These are phyloP conservation scores for Diorhabda sublineata DNA, from an alignment of 1,140 invertebrate species.

Conservation along the genomic window DNA sequence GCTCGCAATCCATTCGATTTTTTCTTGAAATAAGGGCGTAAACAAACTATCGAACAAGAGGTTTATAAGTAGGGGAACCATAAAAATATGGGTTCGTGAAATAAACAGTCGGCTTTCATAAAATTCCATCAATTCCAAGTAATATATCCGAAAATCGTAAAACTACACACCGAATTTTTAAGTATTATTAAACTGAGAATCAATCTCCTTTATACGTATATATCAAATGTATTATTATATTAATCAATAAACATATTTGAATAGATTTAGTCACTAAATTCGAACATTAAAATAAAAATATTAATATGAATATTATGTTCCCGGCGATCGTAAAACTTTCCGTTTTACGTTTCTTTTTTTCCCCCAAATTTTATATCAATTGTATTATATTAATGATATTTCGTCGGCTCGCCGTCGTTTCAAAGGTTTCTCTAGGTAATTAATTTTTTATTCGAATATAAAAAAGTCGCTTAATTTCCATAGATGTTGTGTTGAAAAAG, in stretches of 20 bases:
- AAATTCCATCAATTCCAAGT: no score
- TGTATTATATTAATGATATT: conserved; percentile 12
- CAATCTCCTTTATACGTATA: no score
- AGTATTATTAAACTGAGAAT: no score
- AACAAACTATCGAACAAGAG: no score
- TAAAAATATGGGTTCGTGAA: no score
- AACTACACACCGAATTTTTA: no score
- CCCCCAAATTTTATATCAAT: conserved; percentile 5
- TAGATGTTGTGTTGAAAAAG: background rate
- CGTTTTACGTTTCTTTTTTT: background rate
- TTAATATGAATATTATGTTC: conserved; percentile 9
- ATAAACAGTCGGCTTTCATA: no score
- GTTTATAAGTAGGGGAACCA: no score
- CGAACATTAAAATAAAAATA: conserved; percentile 13
- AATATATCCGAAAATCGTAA: no score
- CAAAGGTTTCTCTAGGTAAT: conserved; percentile 11
- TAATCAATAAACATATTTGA: conserved; percentile 5
- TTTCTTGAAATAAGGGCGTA: no score
- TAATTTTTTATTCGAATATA: conserved; percentile 16
- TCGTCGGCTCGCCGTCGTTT: background rate
- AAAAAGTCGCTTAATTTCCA: conserved; percentile 11
- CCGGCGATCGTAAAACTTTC: conserved; percentile 6
- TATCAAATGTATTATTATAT: background rate
- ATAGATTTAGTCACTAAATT: conserved; percentile 4
- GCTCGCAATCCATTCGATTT: no score